phyloP scores from a whole-genome alignment of 2,797 vertebrate genomes.

The Nyctalus aviator region DNA sequence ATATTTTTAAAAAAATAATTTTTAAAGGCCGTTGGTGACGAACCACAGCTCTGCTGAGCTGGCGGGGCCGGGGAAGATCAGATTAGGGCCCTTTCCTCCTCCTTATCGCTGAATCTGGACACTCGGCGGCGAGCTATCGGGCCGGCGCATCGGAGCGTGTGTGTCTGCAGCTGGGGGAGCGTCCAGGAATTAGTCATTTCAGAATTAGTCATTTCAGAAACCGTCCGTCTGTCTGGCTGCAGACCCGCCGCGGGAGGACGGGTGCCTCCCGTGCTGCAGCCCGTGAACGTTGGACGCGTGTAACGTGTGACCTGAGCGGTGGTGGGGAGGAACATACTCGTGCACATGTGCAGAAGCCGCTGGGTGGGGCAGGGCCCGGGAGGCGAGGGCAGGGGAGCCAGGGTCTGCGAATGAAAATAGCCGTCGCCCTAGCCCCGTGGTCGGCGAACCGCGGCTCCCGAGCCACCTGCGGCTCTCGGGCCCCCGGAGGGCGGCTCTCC shows the following conservation, averaged over 20 bases:
- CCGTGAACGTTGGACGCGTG: neutral
- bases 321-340: neutral
- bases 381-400: too few relatives aligned
- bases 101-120: constrained; percentile 68
- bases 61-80: constrained; percentile 81
- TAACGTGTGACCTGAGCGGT: neutral
- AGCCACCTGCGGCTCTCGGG: too few relatives aligned
- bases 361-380: neutral
- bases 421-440: too few relatives aligned
- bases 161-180: neutral
- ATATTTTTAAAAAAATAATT: too few relatives aligned
- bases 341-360: neutral
- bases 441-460: too few relatives aligned
- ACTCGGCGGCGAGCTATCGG: neutral
- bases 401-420: too few relatives aligned
- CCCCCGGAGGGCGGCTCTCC: too few relatives aligned
- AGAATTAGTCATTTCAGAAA: constrained; percentile 70
- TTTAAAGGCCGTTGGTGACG: constrained; percentile 73
- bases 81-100: constrained; percentile 84
- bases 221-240: constrained; percentile 17
- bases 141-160: constrained; percentile 28
- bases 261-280: neutral
- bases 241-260: neutral
- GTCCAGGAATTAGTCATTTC: constrained; percentile 65
- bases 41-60: constrained; percentile 79